phyloP scores from a whole-genome alignment of 2,888 invertebrate genomes.

The Lobophora halterata region DNA sequence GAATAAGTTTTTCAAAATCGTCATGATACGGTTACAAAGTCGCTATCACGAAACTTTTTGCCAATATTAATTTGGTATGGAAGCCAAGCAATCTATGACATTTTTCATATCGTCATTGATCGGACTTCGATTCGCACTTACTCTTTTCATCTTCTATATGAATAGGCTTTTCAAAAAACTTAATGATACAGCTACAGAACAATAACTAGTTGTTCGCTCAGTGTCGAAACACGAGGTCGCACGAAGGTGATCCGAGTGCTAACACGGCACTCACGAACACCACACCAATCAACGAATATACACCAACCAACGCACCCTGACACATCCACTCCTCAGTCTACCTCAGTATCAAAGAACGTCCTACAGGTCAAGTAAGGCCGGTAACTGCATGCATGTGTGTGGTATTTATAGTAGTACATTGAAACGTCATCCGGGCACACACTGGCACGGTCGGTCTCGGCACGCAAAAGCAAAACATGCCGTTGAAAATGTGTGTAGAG shows the following conservation, averaged over 20 bases:
- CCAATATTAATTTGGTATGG: too few species aligned
- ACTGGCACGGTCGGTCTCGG: conserved; percentile 45
- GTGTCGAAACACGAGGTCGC: conserved; percentile 77
- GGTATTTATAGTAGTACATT: conserved; percentile 51
- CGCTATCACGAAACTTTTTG: too few species aligned
- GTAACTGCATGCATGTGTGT: conserved; percentile 39
- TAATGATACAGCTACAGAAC: too few species aligned
- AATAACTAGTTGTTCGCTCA: conserved; percentile 65
- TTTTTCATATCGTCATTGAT: too few species aligned
- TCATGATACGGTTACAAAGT: too few species aligned
- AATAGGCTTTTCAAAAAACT: too few species aligned
- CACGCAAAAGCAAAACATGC: conserved; percentile 72
- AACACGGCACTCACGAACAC: conserved; percentile 65
- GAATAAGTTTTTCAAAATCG: too few species aligned
- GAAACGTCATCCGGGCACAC: conserved; percentile 48
- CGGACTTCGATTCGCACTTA: too few species aligned
- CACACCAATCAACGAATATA: conserved; percentile 46
- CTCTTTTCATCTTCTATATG: too few species aligned
- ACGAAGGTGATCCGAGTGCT: conserved; percentile 74
- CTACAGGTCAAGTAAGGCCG: conserved; percentile 35
- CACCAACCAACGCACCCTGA: conserved; percentile 27
- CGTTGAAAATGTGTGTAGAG: conserved; percentile 57
- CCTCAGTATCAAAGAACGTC: conserved; percentile 8
- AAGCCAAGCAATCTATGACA: too few species aligned
- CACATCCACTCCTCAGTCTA: neutral